phyloP scores from a whole-genome alignment of 2,113 vertebrate genomes.

The Sturnus vulgaris region DNA sequence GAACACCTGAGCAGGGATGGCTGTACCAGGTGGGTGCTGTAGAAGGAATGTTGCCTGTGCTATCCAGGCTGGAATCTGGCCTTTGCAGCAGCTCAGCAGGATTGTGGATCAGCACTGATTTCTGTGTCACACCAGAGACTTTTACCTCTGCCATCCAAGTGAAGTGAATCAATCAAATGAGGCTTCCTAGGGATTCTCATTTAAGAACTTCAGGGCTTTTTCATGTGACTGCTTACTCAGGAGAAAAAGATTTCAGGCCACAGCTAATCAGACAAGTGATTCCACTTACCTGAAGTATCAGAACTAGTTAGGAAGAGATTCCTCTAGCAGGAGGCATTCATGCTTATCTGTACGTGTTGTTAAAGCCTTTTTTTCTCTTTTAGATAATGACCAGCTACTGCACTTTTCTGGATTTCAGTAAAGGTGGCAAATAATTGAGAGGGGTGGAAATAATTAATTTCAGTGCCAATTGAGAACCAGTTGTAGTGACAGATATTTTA shows the following conservation, averaged over 20 bases:
- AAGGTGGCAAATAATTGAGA: background rate
- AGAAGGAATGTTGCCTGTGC: background rate
- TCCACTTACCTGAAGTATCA: background rate
- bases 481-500: background rate
- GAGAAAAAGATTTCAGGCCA: background rate
- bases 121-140: background rate
- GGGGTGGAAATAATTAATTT: background rate
- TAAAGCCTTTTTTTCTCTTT: background rate
- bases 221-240: background rate
- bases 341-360: background rate
- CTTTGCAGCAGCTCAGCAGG: background rate
- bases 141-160: background rate
- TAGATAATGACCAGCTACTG: background rate
- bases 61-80: background rate
- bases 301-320: constrained; percentile 4
- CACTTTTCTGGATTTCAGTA: background rate
- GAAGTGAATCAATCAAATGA: background rate
- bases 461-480: background rate
- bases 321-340: background rate
- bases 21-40: background rate
- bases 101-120: background rate
- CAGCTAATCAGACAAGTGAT: constrained; percentile 22
- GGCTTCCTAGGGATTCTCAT: background rate
- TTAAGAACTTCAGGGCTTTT: background rate
- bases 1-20: background rate